Percentiles rank a stretch among this genome's conserved stretches.
Evolutionary conservation across 2,113 vertebrate species (phyloP).

Genomic region (Oreochromis aureus): DNA sequence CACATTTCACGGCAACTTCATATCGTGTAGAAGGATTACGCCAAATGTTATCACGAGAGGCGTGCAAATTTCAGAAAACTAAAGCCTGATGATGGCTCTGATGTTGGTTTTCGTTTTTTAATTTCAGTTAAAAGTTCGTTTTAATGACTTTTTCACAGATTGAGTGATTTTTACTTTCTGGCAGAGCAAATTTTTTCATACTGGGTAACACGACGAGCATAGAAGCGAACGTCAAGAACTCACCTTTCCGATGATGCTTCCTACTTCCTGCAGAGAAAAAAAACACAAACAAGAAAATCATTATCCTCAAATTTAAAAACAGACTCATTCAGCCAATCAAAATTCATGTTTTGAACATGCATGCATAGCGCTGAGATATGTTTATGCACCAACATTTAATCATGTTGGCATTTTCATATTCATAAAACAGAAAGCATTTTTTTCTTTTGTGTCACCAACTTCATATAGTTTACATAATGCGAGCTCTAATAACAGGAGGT

Average conservation of each 20-base stretch:
- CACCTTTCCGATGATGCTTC: constrained; percentile 78
- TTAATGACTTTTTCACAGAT: background rate
- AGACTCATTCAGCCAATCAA: background rate
- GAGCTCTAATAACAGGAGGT: background rate
- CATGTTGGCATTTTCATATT: rapidly evolving
- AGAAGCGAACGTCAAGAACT: background rate
- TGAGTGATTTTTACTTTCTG: background rate
- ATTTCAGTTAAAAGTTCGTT: background rate
- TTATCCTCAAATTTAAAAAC: background rate
- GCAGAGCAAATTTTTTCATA: rapidly evolving
- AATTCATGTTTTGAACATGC: rapidly evolving
- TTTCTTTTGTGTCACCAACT: background rate
- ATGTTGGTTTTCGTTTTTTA: background rate
- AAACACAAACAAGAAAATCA: background rate
- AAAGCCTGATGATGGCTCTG: background rate
- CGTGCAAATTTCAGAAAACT: background rate
- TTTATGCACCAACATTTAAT: background rate
- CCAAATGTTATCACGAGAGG: background rate
- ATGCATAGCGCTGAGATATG: background rate
- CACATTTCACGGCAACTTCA: background rate
- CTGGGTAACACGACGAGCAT: background rate
- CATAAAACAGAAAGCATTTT: rapidly evolving
- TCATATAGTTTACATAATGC: background rate
- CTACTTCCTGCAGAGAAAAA: constrained; percentile 67
- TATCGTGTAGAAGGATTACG: background rate